These are phyloP conservation scores for Brachirus orientalis DNA, from an alignment of 2,113 vertebrate species.

Conservation along the genomic window DNA sequence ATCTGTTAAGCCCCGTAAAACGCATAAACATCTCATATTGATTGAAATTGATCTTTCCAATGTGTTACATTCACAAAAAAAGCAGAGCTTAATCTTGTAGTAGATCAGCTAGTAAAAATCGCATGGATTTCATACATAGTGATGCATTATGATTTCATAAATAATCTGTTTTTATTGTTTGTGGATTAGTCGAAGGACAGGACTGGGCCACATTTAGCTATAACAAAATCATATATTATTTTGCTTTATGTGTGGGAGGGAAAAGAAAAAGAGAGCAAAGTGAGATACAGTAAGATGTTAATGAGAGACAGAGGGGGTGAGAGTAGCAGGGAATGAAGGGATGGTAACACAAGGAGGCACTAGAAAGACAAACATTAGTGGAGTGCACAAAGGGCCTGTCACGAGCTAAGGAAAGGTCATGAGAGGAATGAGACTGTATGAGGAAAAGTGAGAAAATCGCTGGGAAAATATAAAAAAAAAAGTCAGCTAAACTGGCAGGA, in stretches of 20 bases:
- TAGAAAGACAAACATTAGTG: slow-evolving; percentile 14
- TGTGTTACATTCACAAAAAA: neutral
- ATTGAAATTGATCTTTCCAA: no score
- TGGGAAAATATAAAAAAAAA: slow-evolving; percentile 4
- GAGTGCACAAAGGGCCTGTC: slow-evolving; percentile 6
- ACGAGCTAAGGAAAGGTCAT: slow-evolving; percentile 12
- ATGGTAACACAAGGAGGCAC: slow-evolving; percentile 3
- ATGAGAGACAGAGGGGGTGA: slow-evolving; percentile 10
- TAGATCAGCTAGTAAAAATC: no score
- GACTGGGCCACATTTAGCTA: no score
- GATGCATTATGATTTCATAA: no score
- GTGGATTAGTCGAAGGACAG: no score
- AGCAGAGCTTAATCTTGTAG: neutral
- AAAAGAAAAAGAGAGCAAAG: no score
- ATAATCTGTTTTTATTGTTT: no score
- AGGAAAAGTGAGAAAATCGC: slow-evolving; percentile 14
- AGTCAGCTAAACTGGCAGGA: slow-evolving; percentile 49
- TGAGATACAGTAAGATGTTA: neutral
- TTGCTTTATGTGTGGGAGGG: no score
- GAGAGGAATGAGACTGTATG: slow-evolving; percentile 13
- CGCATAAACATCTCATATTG: no score
- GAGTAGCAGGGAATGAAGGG: slow-evolving; percentile 10
- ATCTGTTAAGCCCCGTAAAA: no score
- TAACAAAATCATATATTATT: no score
- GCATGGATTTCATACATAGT: no score